Evolutionary conservation across 2,888 invertebrate genomes (phyloP), one percentile per base, ranked within the genome.

Genomic region (Rhamnusium bicolor): DNA sequence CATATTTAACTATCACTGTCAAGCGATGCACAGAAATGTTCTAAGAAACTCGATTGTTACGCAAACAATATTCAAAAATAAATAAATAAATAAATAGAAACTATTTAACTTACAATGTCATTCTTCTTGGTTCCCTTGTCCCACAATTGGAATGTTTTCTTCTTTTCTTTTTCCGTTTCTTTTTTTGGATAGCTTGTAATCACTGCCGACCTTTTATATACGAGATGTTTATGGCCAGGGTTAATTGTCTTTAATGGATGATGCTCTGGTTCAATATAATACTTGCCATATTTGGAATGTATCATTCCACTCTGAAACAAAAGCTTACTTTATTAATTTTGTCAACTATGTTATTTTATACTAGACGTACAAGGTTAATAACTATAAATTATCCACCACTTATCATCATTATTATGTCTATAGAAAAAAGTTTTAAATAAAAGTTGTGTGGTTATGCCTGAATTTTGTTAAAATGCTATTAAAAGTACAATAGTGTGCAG

Each of bases 181-280:
- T 88, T 75, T n/a, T 87, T 88, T 56, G 75, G 75, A 69, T 80
- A 80, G 74, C 80, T 82, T 77, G 88, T 87, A 77, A 87, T 85
- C n/a, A 92, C 91, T 12, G 93, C 92, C 54, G 93, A 92, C 85
- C 93, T 89, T 86, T 91, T 93, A 83, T 91, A 94, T 71, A 94
- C 90, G 56, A 94, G 90, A 84, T 94, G 94, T 71, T 92, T 91
- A 86, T 93, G 92, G 0, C 90, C 90, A n/a, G 87, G 85, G 53
- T 81, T 80, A 6, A 76, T 67, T 24, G 63, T 77, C 77, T 85
- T 80, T 87, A 87, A 73, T 76, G 89, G 87, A 86, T 91, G 90
- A 82, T 91, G 91, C 32, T 92, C 91, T 46, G 94, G 94, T 86
- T 94, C 94, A 77, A 94, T 92, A 89, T 92, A 94, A 87, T 92